These are phyloP conservation scores for Axinella damicornis DNA, from an alignment of 37 sponge, comb jelly and placozoan genomes.

Conservation along the genomic window DNA sequence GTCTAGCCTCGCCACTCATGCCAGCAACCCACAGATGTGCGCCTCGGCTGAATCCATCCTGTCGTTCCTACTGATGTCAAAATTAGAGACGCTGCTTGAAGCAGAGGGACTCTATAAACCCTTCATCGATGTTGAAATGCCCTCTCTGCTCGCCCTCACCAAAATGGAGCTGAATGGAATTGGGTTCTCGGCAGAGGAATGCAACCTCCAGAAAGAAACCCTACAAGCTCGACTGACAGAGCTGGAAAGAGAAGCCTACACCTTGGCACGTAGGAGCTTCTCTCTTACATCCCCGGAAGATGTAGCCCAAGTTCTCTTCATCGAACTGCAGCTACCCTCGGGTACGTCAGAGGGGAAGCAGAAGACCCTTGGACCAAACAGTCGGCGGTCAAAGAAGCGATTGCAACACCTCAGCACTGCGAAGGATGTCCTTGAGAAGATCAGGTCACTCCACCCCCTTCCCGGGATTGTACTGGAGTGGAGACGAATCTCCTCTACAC, in stretches of 20 bases:
- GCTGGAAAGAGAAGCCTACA: slow-evolving; percentile 83
- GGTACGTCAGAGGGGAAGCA: slow-evolving; percentile 23
- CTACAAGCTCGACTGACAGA: slow-evolving; percentile 64
- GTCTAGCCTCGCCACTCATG: slow-evolving; percentile 69
- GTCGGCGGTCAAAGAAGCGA: slow-evolving; percentile 28
- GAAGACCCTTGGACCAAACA: slow-evolving; percentile 35
- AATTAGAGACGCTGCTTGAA: slow-evolving; percentile 65
- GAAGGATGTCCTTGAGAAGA: slow-evolving; percentile 90
- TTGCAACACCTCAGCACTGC: slow-evolving; percentile 88
- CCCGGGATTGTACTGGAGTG: slow-evolving; percentile 89
- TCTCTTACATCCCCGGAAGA: slow-evolving; percentile 91
- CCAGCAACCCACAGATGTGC: slow-evolving; percentile 62
- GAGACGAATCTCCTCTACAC: slow-evolving; percentile 85
- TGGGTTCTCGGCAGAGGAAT: slow-evolving; percentile 78
- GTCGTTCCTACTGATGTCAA: slow-evolving; percentile 65
- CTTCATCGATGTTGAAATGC: slow-evolving; percentile 86
- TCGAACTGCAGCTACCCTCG: slow-evolving; percentile 78
- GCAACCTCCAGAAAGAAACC: slow-evolving; percentile 31
- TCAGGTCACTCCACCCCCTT: slow-evolving; percentile 85
- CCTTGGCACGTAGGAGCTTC: slow-evolving; percentile 68
- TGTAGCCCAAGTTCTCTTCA: slow-evolving; percentile 88
- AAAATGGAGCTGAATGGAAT: slow-evolving; percentile 93
- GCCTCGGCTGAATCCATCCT: slow-evolving; percentile 76
- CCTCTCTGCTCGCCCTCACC: slow-evolving; percentile 69
- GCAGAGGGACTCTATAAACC: slow-evolving; percentile 70